Evolutionary conservation across 2,888 invertebrate species (phyloP).

Genomic region (Plagodis dolabraria): DNA sequence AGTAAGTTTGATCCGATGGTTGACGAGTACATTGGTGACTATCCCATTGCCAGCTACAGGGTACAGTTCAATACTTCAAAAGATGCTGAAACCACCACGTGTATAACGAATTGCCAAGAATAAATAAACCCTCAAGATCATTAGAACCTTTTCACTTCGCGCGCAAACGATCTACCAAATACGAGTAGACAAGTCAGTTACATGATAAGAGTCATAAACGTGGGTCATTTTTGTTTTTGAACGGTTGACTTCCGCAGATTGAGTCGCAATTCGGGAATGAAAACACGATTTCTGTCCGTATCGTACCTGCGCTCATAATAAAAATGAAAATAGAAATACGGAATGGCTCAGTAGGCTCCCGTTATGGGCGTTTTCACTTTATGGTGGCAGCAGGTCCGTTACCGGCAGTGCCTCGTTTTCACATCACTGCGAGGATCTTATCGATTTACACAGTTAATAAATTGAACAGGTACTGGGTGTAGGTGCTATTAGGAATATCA

Average conservation of each 20-base stretch:
- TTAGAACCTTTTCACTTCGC: no score
- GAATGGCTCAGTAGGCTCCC: constrained; percentile 45
- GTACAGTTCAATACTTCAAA: no score
- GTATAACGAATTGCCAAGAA: no score
- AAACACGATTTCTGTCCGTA: constrained; percentile 26
- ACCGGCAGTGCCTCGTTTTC: constrained; percentile 50
- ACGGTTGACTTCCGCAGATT: constrained; percentile 14
- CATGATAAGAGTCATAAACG: constrained; percentile 5
- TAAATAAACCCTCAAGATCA: no score
- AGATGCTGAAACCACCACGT: no score
- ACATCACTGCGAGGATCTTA: constrained; percentile 42
- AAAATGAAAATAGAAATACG: constrained; percentile 51
- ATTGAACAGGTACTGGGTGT: constrained; percentile 39
- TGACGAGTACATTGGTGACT: no score
- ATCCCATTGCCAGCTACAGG: no score
- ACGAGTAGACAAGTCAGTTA: not conserved
- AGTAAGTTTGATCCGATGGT: no score
- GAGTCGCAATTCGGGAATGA: constrained; percentile 20
- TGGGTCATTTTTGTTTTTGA: not conserved
- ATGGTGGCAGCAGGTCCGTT: constrained; percentile 48
- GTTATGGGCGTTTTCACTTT: constrained; percentile 53
- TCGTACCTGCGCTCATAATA: constrained; percentile 41
- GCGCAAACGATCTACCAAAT: no score
- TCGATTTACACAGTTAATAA: constrained; percentile 43
- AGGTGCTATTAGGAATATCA: constrained; percentile 33